Evolutionary conservation across 2,113 vertebrate species (phyloP).

Genomic region (Pelmatolapia mariae): DNA sequence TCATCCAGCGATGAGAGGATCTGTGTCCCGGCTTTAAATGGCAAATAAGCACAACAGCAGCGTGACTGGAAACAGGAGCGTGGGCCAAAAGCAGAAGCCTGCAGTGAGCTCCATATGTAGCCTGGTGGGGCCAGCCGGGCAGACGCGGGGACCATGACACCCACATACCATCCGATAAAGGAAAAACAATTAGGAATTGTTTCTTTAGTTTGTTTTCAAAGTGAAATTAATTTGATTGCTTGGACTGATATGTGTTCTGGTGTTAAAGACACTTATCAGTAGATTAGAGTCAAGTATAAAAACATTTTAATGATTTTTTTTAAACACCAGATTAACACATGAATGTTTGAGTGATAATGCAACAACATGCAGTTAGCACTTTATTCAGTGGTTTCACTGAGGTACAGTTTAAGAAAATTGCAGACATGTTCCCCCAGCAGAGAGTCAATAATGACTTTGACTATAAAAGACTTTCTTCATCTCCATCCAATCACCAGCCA

Average conservation of each 20-base stretch:
- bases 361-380: not conserved
- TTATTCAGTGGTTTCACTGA: not conserved
- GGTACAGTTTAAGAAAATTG: not conserved
- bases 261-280: not conserved
- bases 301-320: not conserved
- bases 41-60: not conserved
- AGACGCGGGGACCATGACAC: not conserved
- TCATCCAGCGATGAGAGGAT: not conserved
- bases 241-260: not conserved
- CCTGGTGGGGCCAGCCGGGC: not conserved
- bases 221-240: not conserved
- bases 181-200: not conserved
- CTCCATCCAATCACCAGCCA: not conserved
- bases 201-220: not conserved
- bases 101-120: not conserved
- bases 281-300: not conserved
- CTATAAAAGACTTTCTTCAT: not conserved
- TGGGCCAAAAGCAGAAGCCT: not conserved
- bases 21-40: not conserved
- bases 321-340: not conserved
- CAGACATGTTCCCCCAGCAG: not conserved
- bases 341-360: not conserved
- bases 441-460: not conserved
- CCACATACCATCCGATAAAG: not conserved
- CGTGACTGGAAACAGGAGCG: not conserved